phyloP scores from a whole-genome alignment of 2,113 vertebrate genomes.

The Triplophysa siluroides region DNA sequence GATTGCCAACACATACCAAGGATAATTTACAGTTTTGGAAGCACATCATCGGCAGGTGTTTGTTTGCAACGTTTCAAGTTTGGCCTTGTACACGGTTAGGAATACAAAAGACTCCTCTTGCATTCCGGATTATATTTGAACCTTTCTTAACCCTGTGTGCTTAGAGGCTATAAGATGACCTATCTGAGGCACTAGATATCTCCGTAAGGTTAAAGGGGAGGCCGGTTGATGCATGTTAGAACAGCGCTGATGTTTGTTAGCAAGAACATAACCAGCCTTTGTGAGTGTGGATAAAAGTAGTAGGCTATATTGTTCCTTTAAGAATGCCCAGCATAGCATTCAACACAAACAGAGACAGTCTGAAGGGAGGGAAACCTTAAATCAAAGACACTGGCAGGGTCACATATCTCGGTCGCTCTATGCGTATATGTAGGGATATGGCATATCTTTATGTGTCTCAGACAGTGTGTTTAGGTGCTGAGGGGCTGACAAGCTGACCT shows the following conservation, averaged over 20 bases:
- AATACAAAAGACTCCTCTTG: not conserved
- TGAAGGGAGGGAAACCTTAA: conserved; percentile 48
- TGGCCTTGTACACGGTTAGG: not conserved
- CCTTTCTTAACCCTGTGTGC: not conserved
- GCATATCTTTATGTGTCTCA: conserved; percentile 7
- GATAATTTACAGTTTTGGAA: not conserved
- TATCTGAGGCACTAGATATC: not conserved
- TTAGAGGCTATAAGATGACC: conserved; percentile 22
- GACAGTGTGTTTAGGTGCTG: conserved; percentile 28
- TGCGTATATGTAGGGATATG: conserved; percentile 1
- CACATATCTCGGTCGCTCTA: conserved; percentile 19
- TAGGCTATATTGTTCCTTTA: conserved; percentile 41
- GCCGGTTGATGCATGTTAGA: conserved; percentile 30
- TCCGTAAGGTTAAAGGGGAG: conserved; percentile 21
- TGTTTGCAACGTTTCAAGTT: not conserved
- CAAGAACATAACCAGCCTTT: conserved; percentile 51
- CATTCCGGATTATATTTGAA: not conserved
- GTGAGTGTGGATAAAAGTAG: conserved; percentile 50
- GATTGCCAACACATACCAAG: not conserved
- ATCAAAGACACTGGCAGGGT: conserved; percentile 45
- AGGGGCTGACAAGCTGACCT: conserved; percentile 35
- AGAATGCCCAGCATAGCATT: conserved; percentile 43
- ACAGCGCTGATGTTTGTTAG: conserved; percentile 50
- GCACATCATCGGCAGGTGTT: not conserved
- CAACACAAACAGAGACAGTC: conserved; percentile 41